These are phyloP conservation scores for Sialis lutaria DNA, from an alignment of 2,888 invertebrate genomes.

Conservation along the genomic window DNA sequence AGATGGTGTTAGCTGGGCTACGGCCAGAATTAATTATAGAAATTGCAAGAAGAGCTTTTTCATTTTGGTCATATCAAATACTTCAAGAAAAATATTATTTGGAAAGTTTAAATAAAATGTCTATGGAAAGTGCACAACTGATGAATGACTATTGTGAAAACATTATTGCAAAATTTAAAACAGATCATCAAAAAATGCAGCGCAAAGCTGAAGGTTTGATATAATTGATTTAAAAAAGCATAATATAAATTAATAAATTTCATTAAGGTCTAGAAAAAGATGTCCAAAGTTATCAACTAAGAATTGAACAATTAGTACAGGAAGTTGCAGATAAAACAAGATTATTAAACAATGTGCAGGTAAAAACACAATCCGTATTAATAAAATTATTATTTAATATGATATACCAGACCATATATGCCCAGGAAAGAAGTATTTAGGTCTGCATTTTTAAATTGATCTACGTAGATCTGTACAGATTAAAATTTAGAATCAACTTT, in stretches of 20 bases:
- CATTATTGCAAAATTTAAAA: slow-evolving; percentile 6
- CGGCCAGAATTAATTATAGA: slow-evolving; percentile 25
- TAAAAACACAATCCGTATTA: background rate
- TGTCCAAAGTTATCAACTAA: slow-evolving; percentile 12
- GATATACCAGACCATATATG: too few relatives aligned
- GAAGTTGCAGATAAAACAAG: slow-evolving; percentile 13
- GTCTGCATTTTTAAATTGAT: too few relatives aligned
- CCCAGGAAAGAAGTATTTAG: too few relatives aligned
- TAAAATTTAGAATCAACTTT: too few relatives aligned
- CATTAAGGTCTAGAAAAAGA: slow-evolving; percentile 13
- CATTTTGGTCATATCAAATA: slow-evolving; percentile 27
- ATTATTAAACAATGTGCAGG: slow-evolving; percentile 13
- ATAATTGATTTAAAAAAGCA: background rate
- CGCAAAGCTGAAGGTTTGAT: slow-evolving; percentile 9
- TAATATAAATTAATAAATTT: background rate
- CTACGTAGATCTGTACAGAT: too few relatives aligned
- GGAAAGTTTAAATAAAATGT: slow-evolving; percentile 4
- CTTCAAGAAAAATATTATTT: slow-evolving; percentile 11
- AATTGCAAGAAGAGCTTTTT: slow-evolving; percentile 21
- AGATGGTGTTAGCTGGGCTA: slow-evolving; percentile 25
- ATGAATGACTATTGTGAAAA: slow-evolving; percentile 7
- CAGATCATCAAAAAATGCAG: slow-evolving; percentile 9
- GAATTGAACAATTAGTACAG: slow-evolving; percentile 12
- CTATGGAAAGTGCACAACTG: slow-evolving; percentile 3
- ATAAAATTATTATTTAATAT: too few relatives aligned